Conservation (phyloP, 2,113 vertebrate species). For the Phaethornis superciliosus region DNA sequence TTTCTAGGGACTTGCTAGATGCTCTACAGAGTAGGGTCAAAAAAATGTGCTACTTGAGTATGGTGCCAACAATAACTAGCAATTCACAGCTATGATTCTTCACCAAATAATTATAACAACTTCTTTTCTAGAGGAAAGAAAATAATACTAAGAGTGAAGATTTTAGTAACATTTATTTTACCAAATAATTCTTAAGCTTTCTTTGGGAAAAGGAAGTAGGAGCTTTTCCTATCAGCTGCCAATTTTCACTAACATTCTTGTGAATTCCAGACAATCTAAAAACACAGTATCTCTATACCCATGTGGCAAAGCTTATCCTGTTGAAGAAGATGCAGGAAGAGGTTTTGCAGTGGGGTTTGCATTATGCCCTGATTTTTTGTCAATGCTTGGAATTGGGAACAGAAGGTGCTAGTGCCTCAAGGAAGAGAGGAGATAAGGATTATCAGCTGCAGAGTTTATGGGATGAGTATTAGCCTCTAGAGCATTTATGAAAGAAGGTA, state of each 20-base stretch:
- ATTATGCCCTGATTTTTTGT: not conserved
- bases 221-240: not conserved
- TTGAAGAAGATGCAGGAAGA: not conserved
- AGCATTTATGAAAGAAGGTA: not conserved
- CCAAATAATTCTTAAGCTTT: not conserved
- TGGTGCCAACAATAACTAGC: constrained; percentile 47
- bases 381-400: not conserved
- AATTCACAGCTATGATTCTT: constrained; percentile 44
- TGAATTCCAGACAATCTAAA: not conserved
- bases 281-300: not conserved
- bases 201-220: not conserved
- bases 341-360: not conserved
- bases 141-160: constrained; percentile 16
- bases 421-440: not conserved
- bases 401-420: not conserved
- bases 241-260: constrained; percentile 2
- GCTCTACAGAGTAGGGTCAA: not conserved
- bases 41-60: constrained; percentile 29
- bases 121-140: not conserved
- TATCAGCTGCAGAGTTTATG: not conserved
- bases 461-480: not conserved
- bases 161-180: constrained; percentile 14
- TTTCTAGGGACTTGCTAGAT: not conserved
- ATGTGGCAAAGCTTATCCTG: not conserved
- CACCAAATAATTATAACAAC: constrained; percentile 40